These are phyloP conservation scores for Propsilocerus akamusi DNA, from an alignment of 1,140 invertebrate genomes.

Conservation along the genomic window DNA sequence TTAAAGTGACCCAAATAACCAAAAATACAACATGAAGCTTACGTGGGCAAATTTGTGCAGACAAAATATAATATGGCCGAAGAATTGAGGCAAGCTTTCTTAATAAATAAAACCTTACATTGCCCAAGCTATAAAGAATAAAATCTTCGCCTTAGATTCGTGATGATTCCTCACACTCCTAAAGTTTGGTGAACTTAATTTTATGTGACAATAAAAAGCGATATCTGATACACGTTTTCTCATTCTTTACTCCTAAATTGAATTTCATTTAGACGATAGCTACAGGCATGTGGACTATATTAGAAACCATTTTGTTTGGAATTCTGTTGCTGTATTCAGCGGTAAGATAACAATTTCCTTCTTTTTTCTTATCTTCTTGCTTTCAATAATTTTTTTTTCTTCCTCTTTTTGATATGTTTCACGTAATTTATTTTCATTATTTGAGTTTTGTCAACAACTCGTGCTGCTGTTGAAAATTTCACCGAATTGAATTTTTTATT, in stretches of 20 bases:
- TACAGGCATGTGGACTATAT: slow-evolving; percentile 70
- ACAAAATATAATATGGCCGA: too few relatives aligned
- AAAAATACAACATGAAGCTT: too few relatives aligned
- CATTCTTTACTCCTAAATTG: slow-evolving; percentile 2
- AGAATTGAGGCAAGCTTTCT: too few relatives aligned
- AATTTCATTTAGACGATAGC: slow-evolving; percentile 45
- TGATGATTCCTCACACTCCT: neutral
- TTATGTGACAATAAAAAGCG: neutral
- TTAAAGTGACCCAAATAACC: neutral
- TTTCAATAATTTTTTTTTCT: too few relatives aligned
- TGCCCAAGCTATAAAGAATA: too few relatives aligned
- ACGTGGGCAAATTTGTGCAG: too few relatives aligned
- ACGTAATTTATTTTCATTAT: neutral
- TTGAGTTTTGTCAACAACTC: neutral
- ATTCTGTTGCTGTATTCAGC: slow-evolving; percentile 68
- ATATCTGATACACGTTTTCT: slow-evolving; percentile 8
- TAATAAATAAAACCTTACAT: too few relatives aligned
- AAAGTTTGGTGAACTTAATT: too few relatives aligned
- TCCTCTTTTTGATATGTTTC: neutral
- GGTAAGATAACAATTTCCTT: slow-evolving; percentile 37
- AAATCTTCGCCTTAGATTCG: neutral
- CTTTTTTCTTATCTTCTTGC: too few relatives aligned
- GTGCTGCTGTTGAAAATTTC: too few relatives aligned
- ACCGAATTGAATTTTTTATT: neutral
- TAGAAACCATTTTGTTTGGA: slow-evolving; percentile 71